Percentiles rank a stretch among this genome's conserved stretches.
Evolutionary conservation across 2,888 invertebrate species (phyloP).

Genomic region (Sesia bembeciformis): DNA sequence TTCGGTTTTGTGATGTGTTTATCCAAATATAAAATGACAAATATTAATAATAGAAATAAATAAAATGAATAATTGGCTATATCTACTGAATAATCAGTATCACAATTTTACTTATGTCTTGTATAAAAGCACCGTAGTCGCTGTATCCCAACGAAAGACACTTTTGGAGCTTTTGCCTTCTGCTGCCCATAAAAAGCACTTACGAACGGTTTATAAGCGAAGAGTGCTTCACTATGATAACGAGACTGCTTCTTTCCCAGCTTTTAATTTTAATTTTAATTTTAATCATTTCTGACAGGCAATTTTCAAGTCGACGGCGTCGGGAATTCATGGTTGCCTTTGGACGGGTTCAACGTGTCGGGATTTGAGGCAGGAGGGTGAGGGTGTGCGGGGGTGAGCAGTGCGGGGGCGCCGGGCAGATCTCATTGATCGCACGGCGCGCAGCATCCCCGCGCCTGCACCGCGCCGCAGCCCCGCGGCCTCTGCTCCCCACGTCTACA

Average conservation of each 20-base stretch:
- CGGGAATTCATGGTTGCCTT: background rate
- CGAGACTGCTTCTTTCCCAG: background rate
- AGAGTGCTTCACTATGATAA: background rate
- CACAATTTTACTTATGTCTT: too few species aligned
- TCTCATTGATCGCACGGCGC: slow-evolving; percentile 67
- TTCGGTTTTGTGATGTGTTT: too few species aligned
- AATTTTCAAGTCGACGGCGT: background rate
- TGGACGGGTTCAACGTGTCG: background rate
- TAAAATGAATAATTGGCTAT: too few species aligned
- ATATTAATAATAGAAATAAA: too few species aligned
- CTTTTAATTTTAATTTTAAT: background rate
- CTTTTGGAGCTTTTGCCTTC: too few species aligned
- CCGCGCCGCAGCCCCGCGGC: slow-evolving; percentile 20
- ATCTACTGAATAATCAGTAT: too few species aligned
- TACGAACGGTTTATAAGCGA: background rate
- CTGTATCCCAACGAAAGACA: too few species aligned
- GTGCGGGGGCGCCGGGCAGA: slow-evolving; percentile 32
- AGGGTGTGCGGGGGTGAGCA: slow-evolving; percentile 13
- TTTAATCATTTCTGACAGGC: background rate
- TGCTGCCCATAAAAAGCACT: too few species aligned
- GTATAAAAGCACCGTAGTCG: too few species aligned
- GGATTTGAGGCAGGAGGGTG: background rate
- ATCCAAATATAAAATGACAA: too few species aligned
- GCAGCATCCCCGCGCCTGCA: slow-evolving; percentile 32
- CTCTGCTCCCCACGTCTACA: background rate